phyloP scores from a whole-genome alignment of 1,140 invertebrate species.

The Caenorhabditis tropicalis region DNA sequence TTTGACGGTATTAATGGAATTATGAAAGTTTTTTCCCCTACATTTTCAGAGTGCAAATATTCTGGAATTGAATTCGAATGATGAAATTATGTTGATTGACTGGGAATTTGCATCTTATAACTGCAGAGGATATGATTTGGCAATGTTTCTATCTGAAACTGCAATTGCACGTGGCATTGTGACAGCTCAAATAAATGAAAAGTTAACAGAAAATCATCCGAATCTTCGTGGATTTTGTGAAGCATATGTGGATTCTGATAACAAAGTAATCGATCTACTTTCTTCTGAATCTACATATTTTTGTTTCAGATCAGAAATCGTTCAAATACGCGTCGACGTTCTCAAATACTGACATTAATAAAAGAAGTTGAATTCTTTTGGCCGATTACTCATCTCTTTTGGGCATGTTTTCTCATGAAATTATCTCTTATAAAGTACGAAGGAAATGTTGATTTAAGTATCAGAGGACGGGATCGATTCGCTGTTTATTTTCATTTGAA shows the following conservation, averaged over 20 bases:
- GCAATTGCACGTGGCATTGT: background rate
- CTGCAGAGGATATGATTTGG: background rate
- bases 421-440: background rate
- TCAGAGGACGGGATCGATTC: background rate
- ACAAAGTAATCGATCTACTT: background rate
- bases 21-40: background rate
- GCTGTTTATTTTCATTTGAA: conserved; percentile 24
- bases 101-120: conserved; percentile 1
- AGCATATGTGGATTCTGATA: background rate
- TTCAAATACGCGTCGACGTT: no score
- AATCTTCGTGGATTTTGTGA: background rate
- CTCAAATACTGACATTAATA: background rate
- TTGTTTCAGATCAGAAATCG: background rate
- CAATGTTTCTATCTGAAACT: background rate
- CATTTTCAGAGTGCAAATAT: conserved; percentile 6
- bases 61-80: background rate
- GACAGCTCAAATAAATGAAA: background rate
- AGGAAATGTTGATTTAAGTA: background rate
- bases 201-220: background rate
- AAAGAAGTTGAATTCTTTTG: background rate
- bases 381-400: background rate
- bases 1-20: background rate
- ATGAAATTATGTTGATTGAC: background rate
- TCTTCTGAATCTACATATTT: background rate
- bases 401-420: background rate